Conservation (phyloP, 2,888 invertebrate species). For the Heteromyza rotundicornis region DNA sequence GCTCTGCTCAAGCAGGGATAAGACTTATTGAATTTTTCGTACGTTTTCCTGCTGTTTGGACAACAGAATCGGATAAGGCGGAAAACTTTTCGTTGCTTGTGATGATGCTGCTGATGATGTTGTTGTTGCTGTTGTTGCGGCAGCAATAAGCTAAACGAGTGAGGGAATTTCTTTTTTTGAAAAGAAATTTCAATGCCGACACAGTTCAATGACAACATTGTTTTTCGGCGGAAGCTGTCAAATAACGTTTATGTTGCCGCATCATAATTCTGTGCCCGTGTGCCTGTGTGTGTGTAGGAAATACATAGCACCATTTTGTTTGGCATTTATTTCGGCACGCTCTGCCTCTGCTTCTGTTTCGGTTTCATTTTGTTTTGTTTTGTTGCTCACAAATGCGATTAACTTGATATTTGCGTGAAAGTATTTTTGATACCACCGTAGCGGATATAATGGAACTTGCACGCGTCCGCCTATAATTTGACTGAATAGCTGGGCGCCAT, state of each 20-base stretch:
- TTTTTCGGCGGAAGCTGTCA: neutral
- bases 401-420: conserved; percentile 10
- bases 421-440: neutral
- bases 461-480: no score
- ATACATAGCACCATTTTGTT: neutral
- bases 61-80: no score
- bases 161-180: neutral
- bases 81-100: no score
- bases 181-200: neutral
- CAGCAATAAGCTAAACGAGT: neutral
- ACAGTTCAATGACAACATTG: neutral
- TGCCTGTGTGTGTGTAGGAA: neutral
- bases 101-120: no score
- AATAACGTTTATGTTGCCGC: neutral
- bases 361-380: neutral
- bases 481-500: no score
- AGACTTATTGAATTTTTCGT: neutral
- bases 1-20: neutral
- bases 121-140: neutral
- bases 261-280: conserved; percentile 10
- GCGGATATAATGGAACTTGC: neutral
- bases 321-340: conserved; percentile 1
- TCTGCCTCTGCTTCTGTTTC: no score
- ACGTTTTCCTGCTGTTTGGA: no score
- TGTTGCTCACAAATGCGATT: conserved; percentile 9